Percentiles rank a stretch among this genome's conserved stretches.
Conservation (phyloP, 2,888 invertebrate genomes). For the Crocallis elinguaria region DNA sequence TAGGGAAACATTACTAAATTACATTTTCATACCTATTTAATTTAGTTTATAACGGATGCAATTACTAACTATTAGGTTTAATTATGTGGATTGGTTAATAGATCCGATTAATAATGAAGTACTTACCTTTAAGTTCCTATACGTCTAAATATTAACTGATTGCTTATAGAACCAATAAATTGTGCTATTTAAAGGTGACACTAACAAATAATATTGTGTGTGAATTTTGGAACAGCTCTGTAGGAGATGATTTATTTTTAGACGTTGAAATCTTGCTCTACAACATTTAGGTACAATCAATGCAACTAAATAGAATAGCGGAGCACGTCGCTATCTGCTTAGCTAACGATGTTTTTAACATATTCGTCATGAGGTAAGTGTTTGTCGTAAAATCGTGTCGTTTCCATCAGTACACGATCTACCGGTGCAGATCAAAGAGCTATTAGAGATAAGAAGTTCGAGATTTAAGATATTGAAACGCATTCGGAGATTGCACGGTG, state of each 20-base stretch:
- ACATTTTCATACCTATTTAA: no score
- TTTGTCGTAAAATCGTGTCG: constrained; percentile 19
- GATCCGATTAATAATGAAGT: no score
- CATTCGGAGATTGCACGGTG: constrained; percentile 3
- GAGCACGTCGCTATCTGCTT: constrained; percentile 51
- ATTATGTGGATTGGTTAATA: no score
- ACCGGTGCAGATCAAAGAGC: constrained; percentile 22
- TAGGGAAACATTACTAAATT: no score
- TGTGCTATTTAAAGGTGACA: no score
- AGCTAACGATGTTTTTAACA: constrained; percentile 54
- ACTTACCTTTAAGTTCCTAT: no score
- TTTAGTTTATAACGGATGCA: no score
- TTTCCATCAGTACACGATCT: constrained; percentile 5
- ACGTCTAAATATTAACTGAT: no score
- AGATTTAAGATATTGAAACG: constrained; percentile 11
- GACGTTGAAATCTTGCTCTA: constrained; percentile 33
- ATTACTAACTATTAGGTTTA: no score
- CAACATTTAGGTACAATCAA: constrained; percentile 33
- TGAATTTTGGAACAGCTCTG: constrained; percentile 24
- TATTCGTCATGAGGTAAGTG: constrained; percentile 56
- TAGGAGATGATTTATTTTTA: constrained; percentile 56
- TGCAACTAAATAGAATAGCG: constrained; percentile 44
- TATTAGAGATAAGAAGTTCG: constrained; percentile 14
- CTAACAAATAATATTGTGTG: no score
- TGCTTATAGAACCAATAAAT: no score